Base-by-base conservation (phyloP, 2,113 vertebrate genomes). In the Scomber colias region DNA sequence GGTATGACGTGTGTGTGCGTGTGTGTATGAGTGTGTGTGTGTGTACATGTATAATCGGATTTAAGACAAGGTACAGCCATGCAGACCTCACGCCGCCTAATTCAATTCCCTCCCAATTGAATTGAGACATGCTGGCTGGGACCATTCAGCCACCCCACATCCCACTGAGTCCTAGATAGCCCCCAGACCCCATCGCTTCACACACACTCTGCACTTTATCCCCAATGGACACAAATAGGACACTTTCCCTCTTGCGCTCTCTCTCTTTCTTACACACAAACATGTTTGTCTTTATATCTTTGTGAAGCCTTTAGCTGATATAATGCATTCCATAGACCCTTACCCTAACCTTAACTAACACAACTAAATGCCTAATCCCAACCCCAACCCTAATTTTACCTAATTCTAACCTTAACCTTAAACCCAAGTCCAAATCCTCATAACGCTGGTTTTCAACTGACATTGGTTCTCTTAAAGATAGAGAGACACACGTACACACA, bases 31-130 rank as follows among this genome's bases (percentile, higher is more conserved):
- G 60, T 79, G 75, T 54, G 65, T 84, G 65, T 84, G 77, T 81
- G 62, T 88, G 77, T 85, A 31, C 55, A 55, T 71, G 53, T 71
- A 27, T 94, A 95, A 95, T 95, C 85, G 8, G 90, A 94, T 94
- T 95, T 93, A 86, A 83, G 75, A 82, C 78, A 77, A 88, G 90
- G 90, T 90, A 89, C 76, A 75, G 92, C 91, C 87, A 90, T 61
- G 91, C 90, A 91, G 92, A 91, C 91, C 92, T 94, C 92, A 94
- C 71, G 91, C 87, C 44, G 80, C 63, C 75, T 95, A 94, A 95
- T 93, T 93, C 64, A 94, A 94, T 95, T 95, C 83, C 48, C 64
- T 79, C 81, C 51, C 85, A 94, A 93, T 93, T 93, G 79, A 94
- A 94, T 95, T 93, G 88, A 92, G 89, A 82, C 68, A 71, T 46